These are phyloP conservation scores for Sturnira hondurensis DNA, from an alignment of 2,113 vertebrate genomes.

Conservation along the genomic window DNA sequence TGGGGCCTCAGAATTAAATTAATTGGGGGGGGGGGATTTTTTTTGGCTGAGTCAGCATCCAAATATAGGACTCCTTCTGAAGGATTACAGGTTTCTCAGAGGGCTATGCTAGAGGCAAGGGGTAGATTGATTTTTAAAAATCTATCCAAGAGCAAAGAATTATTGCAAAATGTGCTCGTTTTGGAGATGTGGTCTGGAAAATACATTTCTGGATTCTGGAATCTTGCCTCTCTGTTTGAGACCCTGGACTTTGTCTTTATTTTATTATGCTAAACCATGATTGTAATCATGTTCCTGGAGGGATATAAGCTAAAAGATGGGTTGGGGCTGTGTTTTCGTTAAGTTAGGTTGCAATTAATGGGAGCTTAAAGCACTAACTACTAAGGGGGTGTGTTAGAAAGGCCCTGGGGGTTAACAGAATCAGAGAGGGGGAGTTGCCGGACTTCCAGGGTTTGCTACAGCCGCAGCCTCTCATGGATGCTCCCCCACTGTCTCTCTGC, in stretches of 20 bases:
- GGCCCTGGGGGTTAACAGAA: neutral
- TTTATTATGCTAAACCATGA: neutral
- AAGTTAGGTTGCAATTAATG: neutral
- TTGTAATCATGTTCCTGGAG: neutral
- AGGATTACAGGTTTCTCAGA: slow-evolving; percentile 25
- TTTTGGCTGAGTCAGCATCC: slow-evolving; percentile 60
- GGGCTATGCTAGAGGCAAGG: slow-evolving; percentile 30
- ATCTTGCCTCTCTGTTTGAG: no score
- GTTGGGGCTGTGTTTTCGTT: neutral
- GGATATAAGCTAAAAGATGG: neutral
- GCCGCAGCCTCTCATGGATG: neutral
- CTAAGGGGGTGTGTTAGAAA: neutral
- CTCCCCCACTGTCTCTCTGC: neutral
- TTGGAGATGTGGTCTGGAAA: neutral
- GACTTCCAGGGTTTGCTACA: neutral
- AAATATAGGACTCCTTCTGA: slow-evolving; percentile 44
- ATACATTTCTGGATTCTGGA: no score
- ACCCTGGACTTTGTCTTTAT: neutral
- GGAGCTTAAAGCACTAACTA: neutral
- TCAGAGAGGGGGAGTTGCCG: neutral
- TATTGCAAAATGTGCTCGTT: neutral
- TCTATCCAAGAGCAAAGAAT: slow-evolving; percentile 18
- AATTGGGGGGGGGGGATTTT: neutral
- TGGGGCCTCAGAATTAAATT: slow-evolving; percentile 26
- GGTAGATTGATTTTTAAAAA: slow-evolving; percentile 9